phyloP scores from a whole-genome alignment of 2,113 vertebrate genomes.

The Bufo gargarizans region DNA sequence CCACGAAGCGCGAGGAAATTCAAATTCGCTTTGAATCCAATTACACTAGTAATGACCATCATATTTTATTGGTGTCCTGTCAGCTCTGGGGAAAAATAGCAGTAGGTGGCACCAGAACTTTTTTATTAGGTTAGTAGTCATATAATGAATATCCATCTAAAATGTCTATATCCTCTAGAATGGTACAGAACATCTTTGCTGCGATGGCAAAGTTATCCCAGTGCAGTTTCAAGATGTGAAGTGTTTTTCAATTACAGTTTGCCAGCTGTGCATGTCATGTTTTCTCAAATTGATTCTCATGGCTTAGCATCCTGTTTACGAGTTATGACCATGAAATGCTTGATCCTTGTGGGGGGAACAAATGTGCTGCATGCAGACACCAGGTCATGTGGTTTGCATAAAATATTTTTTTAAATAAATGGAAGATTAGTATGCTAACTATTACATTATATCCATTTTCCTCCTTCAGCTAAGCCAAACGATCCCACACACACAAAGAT shows the following conservation, averaged over 20 bases:
- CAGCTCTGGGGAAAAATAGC: neutral
- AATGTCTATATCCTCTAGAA: neutral
- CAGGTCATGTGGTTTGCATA: slow-evolving; percentile 16
- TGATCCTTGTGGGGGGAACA: slow-evolving; percentile 16
- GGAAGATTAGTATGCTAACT: neutral
- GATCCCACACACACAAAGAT: neutral
- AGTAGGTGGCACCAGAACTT: neutral
- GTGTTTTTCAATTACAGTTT: slow-evolving; percentile 56
- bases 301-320: slow-evolving; percentile 55
- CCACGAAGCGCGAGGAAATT: too few species aligned
- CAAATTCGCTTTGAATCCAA: too few species aligned
- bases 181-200: neutral
- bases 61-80: neutral
- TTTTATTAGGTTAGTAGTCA: neutral
- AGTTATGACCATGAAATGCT: slow-evolving; percentile 51
- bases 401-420: slow-evolving; percentile 5
- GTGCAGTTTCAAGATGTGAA: slow-evolving; percentile 44
- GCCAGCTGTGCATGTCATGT: slow-evolving; percentile 55
- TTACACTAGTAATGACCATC: neutral
- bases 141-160: neutral
- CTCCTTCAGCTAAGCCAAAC: neutral
- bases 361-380: neutral
- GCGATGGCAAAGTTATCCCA: slow-evolving; percentile 25
- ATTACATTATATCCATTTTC: neutral
- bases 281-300: slow-evolving; percentile 58